These are phyloP conservation scores for Clivina fossor DNA, from an alignment of 2,888 invertebrate species.

Conservation along the genomic window DNA sequence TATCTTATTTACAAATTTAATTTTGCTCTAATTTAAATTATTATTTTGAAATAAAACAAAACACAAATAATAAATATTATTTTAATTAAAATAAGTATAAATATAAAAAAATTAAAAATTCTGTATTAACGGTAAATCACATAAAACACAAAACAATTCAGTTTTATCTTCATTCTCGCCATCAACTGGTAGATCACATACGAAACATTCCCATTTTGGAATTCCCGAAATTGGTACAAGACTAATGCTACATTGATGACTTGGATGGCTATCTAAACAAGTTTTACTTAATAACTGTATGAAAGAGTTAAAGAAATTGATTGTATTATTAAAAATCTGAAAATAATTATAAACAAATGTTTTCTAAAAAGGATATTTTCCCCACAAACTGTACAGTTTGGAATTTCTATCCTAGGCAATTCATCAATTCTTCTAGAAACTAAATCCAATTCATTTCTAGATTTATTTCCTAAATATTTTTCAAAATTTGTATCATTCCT, in stretches of 20 bases:
- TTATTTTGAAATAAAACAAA: not conserved
- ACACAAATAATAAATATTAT: slow-evolving; percentile 1
- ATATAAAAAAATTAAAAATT: not conserved
- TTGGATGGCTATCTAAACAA: slow-evolving; percentile 48
- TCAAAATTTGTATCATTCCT: slow-evolving; percentile 44
- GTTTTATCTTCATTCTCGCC: slow-evolving; percentile 43
- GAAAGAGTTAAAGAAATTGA: slow-evolving; percentile 34
- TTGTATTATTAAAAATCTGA: slow-evolving; percentile 8
- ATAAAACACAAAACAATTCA: slow-evolving; percentile 47
- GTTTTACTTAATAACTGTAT: slow-evolving; percentile 46
- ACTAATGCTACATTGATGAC: slow-evolving; percentile 47
- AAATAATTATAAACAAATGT: slow-evolving; percentile 5
- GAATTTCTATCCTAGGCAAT: slow-evolving; percentile 45
- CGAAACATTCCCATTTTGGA: slow-evolving; percentile 48
- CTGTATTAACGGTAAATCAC: slow-evolving; percentile 46
- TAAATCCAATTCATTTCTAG: slow-evolving; percentile 45
- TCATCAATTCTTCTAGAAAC: slow-evolving; percentile 46
- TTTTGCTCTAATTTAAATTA: not conserved
- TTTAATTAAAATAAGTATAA: slow-evolving; percentile 16
- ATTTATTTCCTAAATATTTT: slow-evolving; percentile 46
- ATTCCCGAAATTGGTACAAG: slow-evolving; percentile 47
- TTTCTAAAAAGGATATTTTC: slow-evolving; percentile 48
- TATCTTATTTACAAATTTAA: not conserved
- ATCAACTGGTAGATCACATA: slow-evolving; percentile 47
- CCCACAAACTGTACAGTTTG: slow-evolving; percentile 47